Base-by-base conservation (phyloP, 2,888 invertebrate genomes). In the Athalia rosae region DNA sequence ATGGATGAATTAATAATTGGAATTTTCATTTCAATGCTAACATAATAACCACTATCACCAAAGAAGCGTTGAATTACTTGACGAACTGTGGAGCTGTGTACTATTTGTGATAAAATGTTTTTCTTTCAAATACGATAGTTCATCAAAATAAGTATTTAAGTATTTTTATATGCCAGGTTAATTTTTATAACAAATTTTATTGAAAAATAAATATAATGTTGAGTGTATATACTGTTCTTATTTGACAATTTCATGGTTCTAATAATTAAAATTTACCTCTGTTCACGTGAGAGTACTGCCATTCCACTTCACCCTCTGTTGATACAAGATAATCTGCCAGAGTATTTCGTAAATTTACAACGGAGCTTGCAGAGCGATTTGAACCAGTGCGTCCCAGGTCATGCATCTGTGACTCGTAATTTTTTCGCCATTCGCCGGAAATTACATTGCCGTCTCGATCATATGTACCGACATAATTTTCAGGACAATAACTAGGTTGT, bases 231-330 rank as follows among this genome's bases (percentile, higher is more conserved):
- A n/a, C 8, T 9, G 4, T 63, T 63, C 43, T n/a, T 41, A 28
- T 15, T 8, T 15, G 4, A 13, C 59, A 59, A 6, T 63, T 41
- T 7, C 7, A 63, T n/a, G 11, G 11, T 63, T 7, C 4, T 41
- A n/a, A 11, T 41, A 64, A 64, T 64, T 11, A 64, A 45, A 64
- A 45, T 1, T 45, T 7, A 8, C 78, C 78, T 45, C 76, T 58
- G 15, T 43, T 64, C 11, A 78, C 78, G 66, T 67, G 41, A 47
- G 41, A 50, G 56, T 79, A 53, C 48, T 79, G 79, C 79, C 77
- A 79, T 28, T 45, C 53, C 41, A 79, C 76, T 13, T 77, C 77
- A 13, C 77, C 79, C 47, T 67, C 77, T 43, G 11, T n/a, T 5
- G 78, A 76, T 43, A 43, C 43, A 5, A 79, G 50, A 48, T 79